phyloP scores from a whole-genome alignment of 2,113 vertebrate species.

The Chamaetylas fuelleborni region DNA sequence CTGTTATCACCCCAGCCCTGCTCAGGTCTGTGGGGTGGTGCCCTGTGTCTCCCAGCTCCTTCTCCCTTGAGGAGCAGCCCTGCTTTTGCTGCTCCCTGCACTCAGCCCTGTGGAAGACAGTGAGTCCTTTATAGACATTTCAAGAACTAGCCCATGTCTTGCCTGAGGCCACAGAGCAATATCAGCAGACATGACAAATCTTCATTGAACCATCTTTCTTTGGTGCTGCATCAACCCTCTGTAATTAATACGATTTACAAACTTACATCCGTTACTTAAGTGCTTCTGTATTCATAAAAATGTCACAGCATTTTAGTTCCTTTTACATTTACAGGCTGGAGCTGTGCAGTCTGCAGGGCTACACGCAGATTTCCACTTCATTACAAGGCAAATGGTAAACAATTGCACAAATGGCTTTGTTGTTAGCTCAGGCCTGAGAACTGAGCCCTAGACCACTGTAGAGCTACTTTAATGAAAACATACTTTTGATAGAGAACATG shows the following conservation, averaged over 20 bases:
- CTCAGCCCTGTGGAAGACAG: background rate
- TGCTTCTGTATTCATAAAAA: constrained; percentile 16
- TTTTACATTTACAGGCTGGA: background rate
- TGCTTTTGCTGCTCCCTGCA: background rate
- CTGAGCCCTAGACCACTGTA: background rate
- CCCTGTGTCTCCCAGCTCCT: background rate
- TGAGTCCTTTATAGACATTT: background rate
- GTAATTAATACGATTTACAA: constrained; percentile 26
- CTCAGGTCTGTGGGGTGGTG: background rate
- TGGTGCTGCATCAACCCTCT: background rate
- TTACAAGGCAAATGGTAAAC: background rate
- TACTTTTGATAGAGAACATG: background rate
- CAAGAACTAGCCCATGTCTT: background rate
- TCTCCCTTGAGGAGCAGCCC: background rate
- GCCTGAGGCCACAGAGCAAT: background rate
- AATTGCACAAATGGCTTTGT: background rate
- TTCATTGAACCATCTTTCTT: background rate
- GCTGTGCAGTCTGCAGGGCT: background rate
- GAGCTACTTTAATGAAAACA: background rate
- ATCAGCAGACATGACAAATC: background rate
- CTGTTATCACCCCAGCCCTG: fast-evolving
- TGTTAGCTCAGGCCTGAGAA: background rate
- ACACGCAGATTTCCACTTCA: background rate
- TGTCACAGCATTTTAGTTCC: background rate
- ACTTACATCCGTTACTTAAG: background rate